Percentiles rank a stretch among this genome's conserved stretches.
phyloP scores from a whole-genome alignment of 2,888 invertebrate genomes.

The Tenthredo scrophulariae region DNA sequence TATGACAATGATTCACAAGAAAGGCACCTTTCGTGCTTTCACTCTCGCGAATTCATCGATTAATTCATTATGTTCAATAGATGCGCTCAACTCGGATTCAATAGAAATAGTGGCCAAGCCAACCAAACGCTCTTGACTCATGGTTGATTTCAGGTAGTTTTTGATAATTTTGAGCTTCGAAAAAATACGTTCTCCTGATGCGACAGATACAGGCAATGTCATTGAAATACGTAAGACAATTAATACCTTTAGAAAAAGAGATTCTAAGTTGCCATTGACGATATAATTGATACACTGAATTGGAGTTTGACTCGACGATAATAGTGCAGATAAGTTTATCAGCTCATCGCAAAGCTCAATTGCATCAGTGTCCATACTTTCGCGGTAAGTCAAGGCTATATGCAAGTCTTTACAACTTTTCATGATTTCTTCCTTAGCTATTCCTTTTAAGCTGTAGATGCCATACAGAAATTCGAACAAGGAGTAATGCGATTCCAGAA shows the following conservation, averaged over 20 bases:
- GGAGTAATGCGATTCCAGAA: constrained; percentile 56
- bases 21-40: too few species aligned
- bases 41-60: too few species aligned
- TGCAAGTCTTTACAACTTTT: constrained; percentile 56
- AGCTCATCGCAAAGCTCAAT: constrained; percentile 9
- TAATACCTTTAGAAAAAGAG: constrained; percentile 51
- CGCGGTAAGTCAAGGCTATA: constrained; percentile 55
- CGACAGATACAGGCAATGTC: constrained; percentile 58
- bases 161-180: constrained; percentile 58
- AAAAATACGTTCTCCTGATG: constrained; percentile 56
- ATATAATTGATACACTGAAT: background rate
- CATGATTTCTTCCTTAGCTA: constrained; percentile 18
- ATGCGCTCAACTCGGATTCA: too few species aligned
- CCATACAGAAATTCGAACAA: constrained; percentile 57
- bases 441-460: constrained; percentile 54
- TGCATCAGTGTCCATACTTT: constrained; percentile 58
- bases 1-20: too few species aligned
- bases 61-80: too few species aligned
- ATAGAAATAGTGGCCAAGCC: too few species aligned
- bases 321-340: background rate
- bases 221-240: constrained; percentile 54
- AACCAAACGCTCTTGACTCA: constrained; percentile 53
- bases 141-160: constrained; percentile 57
- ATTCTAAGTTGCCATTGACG: background rate
- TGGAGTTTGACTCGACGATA: background rate